Evolutionary conservation across 2,113 vertebrate genomes (phyloP).

Genomic region (Caranx melampygus): DNA sequence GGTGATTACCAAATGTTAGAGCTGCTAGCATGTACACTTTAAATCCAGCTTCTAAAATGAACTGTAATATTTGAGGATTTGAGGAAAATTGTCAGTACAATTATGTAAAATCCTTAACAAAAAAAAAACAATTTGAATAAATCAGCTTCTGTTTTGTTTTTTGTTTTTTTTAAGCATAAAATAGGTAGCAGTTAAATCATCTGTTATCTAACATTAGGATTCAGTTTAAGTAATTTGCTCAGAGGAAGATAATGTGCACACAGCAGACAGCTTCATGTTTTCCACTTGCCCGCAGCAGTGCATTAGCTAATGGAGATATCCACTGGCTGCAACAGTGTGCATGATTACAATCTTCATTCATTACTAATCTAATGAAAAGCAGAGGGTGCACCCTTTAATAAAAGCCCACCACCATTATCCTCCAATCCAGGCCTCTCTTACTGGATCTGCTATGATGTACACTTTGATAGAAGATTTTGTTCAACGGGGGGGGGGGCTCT

Average conservation of each 20-base stretch:
- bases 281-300: conserved; percentile 33
- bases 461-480: conserved; percentile 46
- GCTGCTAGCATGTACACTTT: no score
- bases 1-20: no score
- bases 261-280: conserved; percentile 23
- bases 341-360: conserved; percentile 67
- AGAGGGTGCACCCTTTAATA: conserved; percentile 41
- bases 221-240: conserved; percentile 23
- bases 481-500: conserved; percentile 28
- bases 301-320: conserved; percentile 72
- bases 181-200: background rate
- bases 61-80: no score
- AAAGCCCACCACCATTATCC: conserved; percentile 30
- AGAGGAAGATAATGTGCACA: background rate
- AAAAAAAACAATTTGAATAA: no score
- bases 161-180: no score
- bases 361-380: conserved; percentile 69
- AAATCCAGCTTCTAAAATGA: no score
- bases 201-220: background rate
- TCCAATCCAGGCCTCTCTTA: conserved; percentile 20
- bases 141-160: no score
- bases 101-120: no score
- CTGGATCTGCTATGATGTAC: conserved; percentile 15
- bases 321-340: conserved; percentile 17
- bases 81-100: no score